Evolutionary conservation across 2,797 vertebrate species (phyloP).

Genomic region (Rhynchotus rufescens): DNA sequence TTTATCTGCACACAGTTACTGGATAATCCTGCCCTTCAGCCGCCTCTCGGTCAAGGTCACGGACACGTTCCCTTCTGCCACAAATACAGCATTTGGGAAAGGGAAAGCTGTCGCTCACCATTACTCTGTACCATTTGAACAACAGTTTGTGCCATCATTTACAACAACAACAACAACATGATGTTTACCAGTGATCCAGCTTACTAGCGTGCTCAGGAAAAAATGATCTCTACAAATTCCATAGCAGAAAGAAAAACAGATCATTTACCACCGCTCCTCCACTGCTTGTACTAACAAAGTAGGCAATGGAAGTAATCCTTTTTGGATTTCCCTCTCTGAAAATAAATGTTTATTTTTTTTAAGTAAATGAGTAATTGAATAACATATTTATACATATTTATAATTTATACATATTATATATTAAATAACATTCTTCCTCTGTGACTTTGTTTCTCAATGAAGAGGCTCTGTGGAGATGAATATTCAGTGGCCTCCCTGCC

Average conservation of each 20-base stretch:
- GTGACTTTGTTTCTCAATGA: not conserved
- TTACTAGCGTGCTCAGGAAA: not conserved
- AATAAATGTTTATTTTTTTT: slow-evolving; percentile 26
- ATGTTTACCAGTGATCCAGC: not conserved
- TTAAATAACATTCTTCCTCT: slow-evolving; percentile 5
- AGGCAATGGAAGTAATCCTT: not conserved
- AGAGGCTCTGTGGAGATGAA: not conserved
- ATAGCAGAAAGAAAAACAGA: not conserved
- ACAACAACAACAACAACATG: not conserved
- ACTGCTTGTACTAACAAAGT: not conserved
- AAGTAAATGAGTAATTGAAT: slow-evolving; percentile 42
- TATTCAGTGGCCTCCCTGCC: not conserved
- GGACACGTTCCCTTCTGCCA: not conserved
- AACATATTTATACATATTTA: slow-evolving; percentile 40
- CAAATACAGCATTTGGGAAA: not conserved
- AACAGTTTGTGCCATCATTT: not conserved
- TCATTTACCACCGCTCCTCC: not conserved
- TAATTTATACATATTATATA: slow-evolving; percentile 60
- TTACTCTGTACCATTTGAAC: not conserved
- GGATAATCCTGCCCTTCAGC: not conserved
- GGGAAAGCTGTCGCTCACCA: not conserved
- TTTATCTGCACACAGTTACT: not conserved
- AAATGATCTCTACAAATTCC: not conserved
- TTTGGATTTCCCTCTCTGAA: slow-evolving; percentile 26
- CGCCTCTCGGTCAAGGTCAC: not conserved